A percentile compares a stretch with the other conserved stretches of the same genome.
Evolutionary conservation across 2,888 invertebrate genomes (phyloP).

Genomic region (Muscina levida): DNA sequence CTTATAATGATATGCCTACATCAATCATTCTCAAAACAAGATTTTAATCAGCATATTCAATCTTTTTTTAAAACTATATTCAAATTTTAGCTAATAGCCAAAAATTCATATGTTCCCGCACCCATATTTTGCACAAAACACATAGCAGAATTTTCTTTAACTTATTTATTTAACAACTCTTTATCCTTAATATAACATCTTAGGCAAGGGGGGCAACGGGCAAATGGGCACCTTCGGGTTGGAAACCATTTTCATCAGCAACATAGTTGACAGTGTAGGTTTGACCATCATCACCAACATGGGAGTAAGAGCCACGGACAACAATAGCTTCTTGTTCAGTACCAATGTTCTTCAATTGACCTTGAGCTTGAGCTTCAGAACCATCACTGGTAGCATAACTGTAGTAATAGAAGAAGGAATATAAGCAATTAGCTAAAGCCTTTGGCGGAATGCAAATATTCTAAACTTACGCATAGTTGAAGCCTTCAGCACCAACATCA

Average conservation of each 20-base stretch:
- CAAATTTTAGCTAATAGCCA: too few relatives aligned
- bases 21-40: too few relatives aligned
- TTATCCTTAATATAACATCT: conserved; percentile 45
- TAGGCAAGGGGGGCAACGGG: conserved; percentile 68
- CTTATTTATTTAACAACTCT: conserved; percentile 31
- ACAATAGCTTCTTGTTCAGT: conserved; percentile 65
- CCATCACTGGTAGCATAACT: conserved; percentile 62
- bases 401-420: neutral
- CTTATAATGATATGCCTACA: too few relatives aligned
- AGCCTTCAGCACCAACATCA: conserved; percentile 82
- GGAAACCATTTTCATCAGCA: conserved; percentile 75
- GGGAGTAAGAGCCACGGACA: conserved; percentile 68
- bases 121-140: too few relatives aligned
- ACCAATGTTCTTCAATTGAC: conserved; percentile 63
- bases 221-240: conserved; percentile 75
- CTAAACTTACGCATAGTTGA: neutral
- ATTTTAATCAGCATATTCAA: too few relatives aligned
- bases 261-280: conserved; percentile 80
- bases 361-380: conserved; percentile 43
- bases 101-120: too few relatives aligned
- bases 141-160: too few relatives aligned
- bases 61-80: too few relatives aligned
- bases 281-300: conserved; percentile 77
- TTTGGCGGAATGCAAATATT: too few relatives aligned
- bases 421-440: too few relatives aligned